Evolutionary conservation across 2,797 vertebrate species (phyloP).

Genomic region (Pterois miles): DNA sequence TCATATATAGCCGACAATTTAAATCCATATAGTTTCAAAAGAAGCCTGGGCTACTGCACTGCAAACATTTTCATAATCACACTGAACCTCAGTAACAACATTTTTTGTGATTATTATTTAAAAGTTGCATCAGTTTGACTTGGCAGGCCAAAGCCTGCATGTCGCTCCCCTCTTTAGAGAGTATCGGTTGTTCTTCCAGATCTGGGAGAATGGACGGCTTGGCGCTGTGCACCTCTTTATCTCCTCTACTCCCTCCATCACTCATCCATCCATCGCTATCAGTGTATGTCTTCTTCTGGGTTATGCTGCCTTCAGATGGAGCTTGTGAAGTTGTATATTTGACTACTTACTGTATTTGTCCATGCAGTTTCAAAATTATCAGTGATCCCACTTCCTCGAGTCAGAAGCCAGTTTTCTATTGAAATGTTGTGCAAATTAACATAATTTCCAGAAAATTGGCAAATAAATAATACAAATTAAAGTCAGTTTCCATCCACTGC

Average conservation of each 20-base stretch:
- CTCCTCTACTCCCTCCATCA: conserved; percentile 11
- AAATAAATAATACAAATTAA: not conserved
- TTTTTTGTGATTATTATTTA: not conserved
- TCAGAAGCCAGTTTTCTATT: not conserved
- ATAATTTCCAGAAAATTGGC: not conserved
- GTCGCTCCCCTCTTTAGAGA: not conserved
- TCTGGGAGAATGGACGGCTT: conserved; percentile 9
- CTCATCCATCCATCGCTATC: conserved; percentile 8
- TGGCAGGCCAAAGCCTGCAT: not conserved
- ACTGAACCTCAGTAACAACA: not conserved
- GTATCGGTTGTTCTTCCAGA: conserved; percentile 12
- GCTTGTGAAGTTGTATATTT: not conserved
- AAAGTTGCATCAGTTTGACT: not conserved
- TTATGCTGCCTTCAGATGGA: not conserved
- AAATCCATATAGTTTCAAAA: not conserved
- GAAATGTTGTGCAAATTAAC: not conserved
- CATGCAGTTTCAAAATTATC: not conserved
- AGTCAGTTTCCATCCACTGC: not conserved
- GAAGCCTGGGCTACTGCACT: not conserved
- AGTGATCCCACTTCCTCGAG: not conserved
- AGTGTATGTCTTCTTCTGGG: not conserved
- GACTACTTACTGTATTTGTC: not conserved
- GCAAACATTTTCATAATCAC: not conserved
- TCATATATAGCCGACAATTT: not conserved
- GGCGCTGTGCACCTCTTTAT: conserved; percentile 24